Conservation (phyloP, 2,888 invertebrate genomes). For the Anoncus sp. region DNA sequence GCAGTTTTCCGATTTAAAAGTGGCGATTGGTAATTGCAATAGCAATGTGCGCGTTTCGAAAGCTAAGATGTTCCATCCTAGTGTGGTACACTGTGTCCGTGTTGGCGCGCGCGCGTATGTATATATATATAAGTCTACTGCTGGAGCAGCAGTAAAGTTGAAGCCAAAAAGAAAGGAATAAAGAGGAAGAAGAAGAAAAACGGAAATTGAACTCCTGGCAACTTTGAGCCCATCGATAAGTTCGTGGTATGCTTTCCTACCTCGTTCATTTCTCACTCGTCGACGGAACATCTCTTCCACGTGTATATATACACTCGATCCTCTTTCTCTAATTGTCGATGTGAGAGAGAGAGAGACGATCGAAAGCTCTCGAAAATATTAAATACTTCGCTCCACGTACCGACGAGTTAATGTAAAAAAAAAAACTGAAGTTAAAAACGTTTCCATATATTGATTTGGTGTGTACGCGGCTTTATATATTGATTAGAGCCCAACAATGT, state of each 20-base stretch:
- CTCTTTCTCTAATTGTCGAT: slow-evolving; percentile 46
- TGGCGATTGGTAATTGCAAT: slow-evolving; percentile 63
- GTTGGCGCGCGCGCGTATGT: neutral
- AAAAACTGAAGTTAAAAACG: neutral
- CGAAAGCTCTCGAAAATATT: slow-evolving; percentile 36
- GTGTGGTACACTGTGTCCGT: slow-evolving; percentile 9
- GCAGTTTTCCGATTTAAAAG: slow-evolving; percentile 63
- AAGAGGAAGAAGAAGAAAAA: slow-evolving; percentile 50
- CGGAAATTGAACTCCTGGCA: slow-evolving; percentile 72
- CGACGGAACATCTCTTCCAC: slow-evolving; percentile 34
- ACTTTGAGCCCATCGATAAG: slow-evolving; percentile 71
- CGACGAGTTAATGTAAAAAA: neutral
- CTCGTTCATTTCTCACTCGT: slow-evolving; percentile 21
- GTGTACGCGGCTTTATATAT: neutral
- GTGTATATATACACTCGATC: slow-evolving; percentile 11
- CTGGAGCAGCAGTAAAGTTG: slow-evolving; percentile 49
- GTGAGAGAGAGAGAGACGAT: neutral
- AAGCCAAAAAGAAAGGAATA: slow-evolving; percentile 45
- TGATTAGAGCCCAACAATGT: neutral
- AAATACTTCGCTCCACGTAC: neutral
- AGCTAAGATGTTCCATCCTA: slow-evolving; percentile 20
- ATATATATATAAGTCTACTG: slow-evolving; percentile 19
- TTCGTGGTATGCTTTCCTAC: slow-evolving; percentile 45
- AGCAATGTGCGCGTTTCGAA: slow-evolving; percentile 47
- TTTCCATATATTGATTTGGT: neutral